Percentiles rank a stretch among this genome's conserved stretches.
Conservation (phyloP, 2,797 vertebrate species). For the Eleutherodactylus coqui region DNA sequence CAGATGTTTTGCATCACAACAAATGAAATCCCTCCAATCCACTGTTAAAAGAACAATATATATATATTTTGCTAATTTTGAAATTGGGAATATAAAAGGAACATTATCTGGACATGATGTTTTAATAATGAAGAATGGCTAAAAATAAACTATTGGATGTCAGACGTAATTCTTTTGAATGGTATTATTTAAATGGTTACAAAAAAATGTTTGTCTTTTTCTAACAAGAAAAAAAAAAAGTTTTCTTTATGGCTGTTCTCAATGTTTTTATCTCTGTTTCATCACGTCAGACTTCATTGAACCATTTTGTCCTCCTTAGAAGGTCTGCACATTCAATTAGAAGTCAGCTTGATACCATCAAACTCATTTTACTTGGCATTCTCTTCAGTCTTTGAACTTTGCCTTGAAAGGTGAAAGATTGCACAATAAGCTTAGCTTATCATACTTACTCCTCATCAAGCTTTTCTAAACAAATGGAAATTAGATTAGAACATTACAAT, state of each 20-base stretch:
- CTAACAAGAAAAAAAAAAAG: background rate
- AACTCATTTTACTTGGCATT: constrained; percentile 48
- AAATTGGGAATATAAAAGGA: background rate
- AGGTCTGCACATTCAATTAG: constrained; percentile 55
- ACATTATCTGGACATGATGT: too few relatives aligned
- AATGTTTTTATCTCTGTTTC: constrained; percentile 10
- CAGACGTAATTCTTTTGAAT: background rate
- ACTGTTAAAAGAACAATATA: background rate
- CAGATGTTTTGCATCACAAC: background rate
- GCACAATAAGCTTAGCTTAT: constrained; percentile 35
- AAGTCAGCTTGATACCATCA: constrained; percentile 60
- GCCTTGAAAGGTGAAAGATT: constrained; percentile 47
- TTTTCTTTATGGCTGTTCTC: background rate
- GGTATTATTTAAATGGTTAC: background rate
- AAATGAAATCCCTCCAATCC: background rate
- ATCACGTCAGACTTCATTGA: background rate
- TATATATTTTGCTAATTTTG: background rate
- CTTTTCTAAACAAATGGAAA: constrained; percentile 45
- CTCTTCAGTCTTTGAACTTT: constrained; percentile 47
- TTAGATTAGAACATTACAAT: constrained; percentile 16
- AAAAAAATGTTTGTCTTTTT: background rate
- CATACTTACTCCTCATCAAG: constrained; percentile 29
- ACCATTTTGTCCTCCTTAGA: constrained; percentile 16
- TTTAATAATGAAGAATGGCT: background rate
- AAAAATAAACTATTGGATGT: background rate